Percentiles rank a stretch among this genome's conserved stretches.
phyloP scores from a whole-genome alignment of 2,113 vertebrate genomes.

The Microtus ochrogaster region DNA sequence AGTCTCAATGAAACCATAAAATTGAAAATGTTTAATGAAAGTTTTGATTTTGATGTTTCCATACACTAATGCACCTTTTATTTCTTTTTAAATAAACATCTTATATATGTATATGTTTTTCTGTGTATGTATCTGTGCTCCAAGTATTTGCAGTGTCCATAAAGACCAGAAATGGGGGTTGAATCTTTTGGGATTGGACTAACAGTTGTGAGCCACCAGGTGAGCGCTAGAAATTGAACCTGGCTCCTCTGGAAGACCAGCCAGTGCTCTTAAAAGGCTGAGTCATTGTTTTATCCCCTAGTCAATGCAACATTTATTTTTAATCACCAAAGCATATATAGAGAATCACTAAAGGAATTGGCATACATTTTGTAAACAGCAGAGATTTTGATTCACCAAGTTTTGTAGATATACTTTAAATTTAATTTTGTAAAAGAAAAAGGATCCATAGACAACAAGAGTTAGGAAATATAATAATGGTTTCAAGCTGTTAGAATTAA shows the following conservation, averaged over 20 bases:
- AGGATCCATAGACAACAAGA: background rate
- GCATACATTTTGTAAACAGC: background rate
- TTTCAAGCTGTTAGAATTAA: background rate
- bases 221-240: background rate
- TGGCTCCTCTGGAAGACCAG: background rate
- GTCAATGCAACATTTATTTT: background rate
- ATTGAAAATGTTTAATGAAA: background rate
- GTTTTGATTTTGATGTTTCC: background rate
- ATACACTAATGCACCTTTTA: background rate
- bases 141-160: background rate
- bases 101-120: background rate
- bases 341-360: background rate
- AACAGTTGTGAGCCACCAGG: background rate
- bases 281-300: background rate
- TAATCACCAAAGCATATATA: background rate
- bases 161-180: background rate
- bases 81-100: background rate
- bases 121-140: background rate
- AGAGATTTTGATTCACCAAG: background rate
- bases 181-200: background rate
- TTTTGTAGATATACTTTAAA: background rate
- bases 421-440: background rate
- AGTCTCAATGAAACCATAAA: background rate
- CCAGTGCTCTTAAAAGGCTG: background rate
- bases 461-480: background rate